Evolutionary conservation across 2,113 vertebrate genomes (phyloP), one percentile per base, ranked within the genome.

Genomic region (Maylandia zebra): DNA sequence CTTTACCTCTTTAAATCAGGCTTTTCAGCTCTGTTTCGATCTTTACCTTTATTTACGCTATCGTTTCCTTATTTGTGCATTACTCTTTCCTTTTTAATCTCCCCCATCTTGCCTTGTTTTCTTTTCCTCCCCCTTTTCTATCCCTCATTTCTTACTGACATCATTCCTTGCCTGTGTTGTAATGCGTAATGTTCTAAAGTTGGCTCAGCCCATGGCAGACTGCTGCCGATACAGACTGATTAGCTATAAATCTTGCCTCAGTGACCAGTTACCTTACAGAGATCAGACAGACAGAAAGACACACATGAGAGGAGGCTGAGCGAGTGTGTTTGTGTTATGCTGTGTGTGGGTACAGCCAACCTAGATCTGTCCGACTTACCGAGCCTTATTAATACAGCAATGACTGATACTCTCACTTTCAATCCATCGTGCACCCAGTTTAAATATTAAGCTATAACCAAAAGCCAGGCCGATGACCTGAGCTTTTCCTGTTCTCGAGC

Each of bases 371-470:
- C 94, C 2, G 81, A 74, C 93, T 97, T 95, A 96, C 96, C 96
- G 93, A 94, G 96, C 96, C 94, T 93, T 97, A 97, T 94, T 97
- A 98, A 97, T 97, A 96, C 82, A 95, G 93, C 94, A 96, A 90
- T 97, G 97, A 95, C 96, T 97, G 98, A 99, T 98, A 34, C 95
- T 0, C 96, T 97, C 96, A 83, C 86, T 95, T 94, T 93, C 89
- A 93, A 94, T 94, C 95, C 97, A 95, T 97, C 95, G 96, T 94
- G 97, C 97, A 95, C 96, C 95, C 96, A 96, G 97, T 93, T 98
- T 98, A 98, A 98, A 98, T 96, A 98, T 98, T 98, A 98, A 97
- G 97, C 95, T 95, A 96, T 88, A 89, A 95, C 79, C 83, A 85
- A 92, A 84, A 90, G 86, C 22, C 22, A 24, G 22, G 22, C 22